Percentiles rank a stretch among this genome's conserved stretches.
phyloP scores from a whole-genome alignment of 2,888 invertebrate genomes.

The Drosophila robusta region DNA sequence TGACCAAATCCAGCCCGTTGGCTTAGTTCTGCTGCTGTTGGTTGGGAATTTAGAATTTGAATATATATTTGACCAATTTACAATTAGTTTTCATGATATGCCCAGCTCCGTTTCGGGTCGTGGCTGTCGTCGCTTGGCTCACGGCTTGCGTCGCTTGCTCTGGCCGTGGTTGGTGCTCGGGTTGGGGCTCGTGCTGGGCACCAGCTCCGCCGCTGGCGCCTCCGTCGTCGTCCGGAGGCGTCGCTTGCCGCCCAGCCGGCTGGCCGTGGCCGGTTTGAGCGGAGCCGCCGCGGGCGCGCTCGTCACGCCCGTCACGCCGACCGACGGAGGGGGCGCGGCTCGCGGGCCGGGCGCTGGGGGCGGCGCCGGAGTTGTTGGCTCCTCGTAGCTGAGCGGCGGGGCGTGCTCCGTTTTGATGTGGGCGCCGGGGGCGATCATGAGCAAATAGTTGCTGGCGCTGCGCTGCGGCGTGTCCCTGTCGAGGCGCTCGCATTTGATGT shows the following conservation, averaged over 20 bases:
- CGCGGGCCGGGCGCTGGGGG: not conserved
- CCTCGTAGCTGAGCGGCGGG: constrained; percentile 29
- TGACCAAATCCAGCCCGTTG: too few relatives aligned
- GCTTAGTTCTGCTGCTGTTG: not conserved
- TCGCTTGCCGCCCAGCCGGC: constrained; percentile 36
- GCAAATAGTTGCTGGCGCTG: constrained; percentile 67
- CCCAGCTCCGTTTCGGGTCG: not conserved
- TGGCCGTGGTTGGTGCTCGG: constrained; percentile 12
- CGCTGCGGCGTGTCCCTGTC: constrained; percentile 40
- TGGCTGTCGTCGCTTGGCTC: constrained; percentile 1
- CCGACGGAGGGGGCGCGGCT: not conserved
- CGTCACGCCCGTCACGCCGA: not conserved
- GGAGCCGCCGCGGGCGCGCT: not conserved
- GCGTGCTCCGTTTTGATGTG: constrained; percentile 72
- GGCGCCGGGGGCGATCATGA: constrained; percentile 80
- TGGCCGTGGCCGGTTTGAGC: constrained; percentile 11
- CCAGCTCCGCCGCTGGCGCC: constrained; percentile 14
- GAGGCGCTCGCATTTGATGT: constrained; percentile 74
- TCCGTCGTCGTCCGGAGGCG: constrained; percentile 46
- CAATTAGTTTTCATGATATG: not conserved
- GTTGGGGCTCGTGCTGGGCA: not conserved
- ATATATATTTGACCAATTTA: constrained; percentile 16
- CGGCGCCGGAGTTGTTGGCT: constrained; percentile 3
- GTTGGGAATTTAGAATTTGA: constrained; percentile 21
- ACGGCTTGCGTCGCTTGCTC: constrained; percentile 60